phyloP scores from a whole-genome alignment of 1,140 invertebrate species.

The Ericerus pela region DNA sequence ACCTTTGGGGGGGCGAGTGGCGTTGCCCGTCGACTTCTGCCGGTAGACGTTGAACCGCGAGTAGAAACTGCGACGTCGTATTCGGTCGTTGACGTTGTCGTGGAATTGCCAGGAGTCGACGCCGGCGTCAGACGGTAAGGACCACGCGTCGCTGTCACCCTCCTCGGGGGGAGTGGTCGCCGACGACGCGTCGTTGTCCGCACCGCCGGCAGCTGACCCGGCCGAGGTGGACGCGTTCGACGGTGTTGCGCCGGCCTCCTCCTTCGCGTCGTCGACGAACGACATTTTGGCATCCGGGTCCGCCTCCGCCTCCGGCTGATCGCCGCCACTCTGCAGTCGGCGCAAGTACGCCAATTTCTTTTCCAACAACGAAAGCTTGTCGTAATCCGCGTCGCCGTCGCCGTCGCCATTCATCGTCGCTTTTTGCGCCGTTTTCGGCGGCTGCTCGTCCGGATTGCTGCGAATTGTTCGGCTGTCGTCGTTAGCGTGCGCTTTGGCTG shows the following conservation, averaged over 20 bases:
- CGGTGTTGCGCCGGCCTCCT: neutral
- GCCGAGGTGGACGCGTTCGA: neutral
- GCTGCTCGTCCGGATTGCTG: no score
- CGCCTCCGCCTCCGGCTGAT: neutral
- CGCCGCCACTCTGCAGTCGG: neutral
- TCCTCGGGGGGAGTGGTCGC: neutral
- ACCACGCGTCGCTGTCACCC: neutral
- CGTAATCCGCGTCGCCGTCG: neutral
- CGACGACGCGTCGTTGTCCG: neutral
- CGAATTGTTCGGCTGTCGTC: neutral
- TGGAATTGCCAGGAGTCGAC: neutral
- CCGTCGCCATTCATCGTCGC: neutral
- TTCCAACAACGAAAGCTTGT: neutral
- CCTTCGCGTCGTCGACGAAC: neutral
- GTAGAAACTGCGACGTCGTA: neutral
- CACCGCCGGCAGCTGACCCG: neutral
- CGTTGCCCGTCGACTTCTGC: neutral
- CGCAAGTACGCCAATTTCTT: neutral
- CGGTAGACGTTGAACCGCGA: neutral
- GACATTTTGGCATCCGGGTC: neutral
- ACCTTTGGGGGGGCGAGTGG: neutral
- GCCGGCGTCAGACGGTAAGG: neutral
- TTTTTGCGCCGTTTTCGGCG: neutral
- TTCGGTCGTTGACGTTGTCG: neutral
- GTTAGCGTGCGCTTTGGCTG: neutral